Conservation (phyloP, 1,140 invertebrate genomes). For the Lepidurus apus region DNA sequence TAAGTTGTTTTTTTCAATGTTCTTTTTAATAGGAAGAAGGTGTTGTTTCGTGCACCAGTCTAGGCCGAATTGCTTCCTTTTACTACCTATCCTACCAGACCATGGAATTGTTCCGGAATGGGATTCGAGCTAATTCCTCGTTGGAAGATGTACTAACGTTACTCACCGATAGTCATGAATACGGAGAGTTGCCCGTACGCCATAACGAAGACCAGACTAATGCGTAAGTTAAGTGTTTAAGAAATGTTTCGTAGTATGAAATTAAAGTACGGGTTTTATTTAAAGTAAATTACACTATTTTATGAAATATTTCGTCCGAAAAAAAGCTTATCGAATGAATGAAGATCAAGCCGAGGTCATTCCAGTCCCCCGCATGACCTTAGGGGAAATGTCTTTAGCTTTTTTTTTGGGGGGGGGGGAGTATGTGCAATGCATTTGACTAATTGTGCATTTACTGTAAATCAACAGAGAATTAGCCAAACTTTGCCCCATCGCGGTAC, state of each 20-base stretch:
- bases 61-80: conserved; percentile 89
- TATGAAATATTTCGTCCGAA: too few species aligned
- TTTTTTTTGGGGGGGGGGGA: too few species aligned
- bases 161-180: conserved; percentile 82
- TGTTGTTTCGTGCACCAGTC: conserved; percentile 66
- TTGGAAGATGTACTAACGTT: conserved; percentile 72
- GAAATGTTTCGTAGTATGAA: background rate
- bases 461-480: conserved; percentile 70
- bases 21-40: conserved; percentile 58
- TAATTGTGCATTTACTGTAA: background rate
- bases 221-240: conserved; percentile 53
- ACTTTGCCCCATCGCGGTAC: conserved; percentile 65
- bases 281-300: too few species aligned
- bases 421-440: too few species aligned
- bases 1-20: conserved; percentile 30
- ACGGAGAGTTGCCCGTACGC: conserved; percentile 87
- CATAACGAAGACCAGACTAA: conserved; percentile 98
- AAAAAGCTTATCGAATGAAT: too few species aligned
- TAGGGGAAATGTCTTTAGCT: too few species aligned
- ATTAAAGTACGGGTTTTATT: too few species aligned
- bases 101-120: conserved; percentile 71
- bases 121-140: conserved; percentile 57
- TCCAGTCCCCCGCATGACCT: too few species aligned
- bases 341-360: too few species aligned
- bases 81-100: conserved; percentile 96